Evolutionary conservation across 2,888 invertebrate species (phyloP).

Genomic region (Tetragnatha montana): DNA sequence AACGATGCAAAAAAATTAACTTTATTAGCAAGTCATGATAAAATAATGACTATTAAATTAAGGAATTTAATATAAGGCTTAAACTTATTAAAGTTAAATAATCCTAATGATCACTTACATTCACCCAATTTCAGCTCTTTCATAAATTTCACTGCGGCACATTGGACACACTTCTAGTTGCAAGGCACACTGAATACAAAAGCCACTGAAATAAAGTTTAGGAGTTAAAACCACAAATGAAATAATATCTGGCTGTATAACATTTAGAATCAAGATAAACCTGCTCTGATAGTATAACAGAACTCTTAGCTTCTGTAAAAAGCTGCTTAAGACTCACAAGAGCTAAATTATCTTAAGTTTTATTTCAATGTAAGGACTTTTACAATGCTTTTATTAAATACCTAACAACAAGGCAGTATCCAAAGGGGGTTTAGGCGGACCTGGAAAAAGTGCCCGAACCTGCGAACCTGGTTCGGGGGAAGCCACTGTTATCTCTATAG

Average conservation of each 20-base stretch:
- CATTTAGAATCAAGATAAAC: not conserved
- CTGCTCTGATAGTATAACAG: not conserved
- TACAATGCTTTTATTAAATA: no score
- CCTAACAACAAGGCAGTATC: no score
- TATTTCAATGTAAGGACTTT: no score
- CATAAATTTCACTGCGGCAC: conserved; percentile 84
- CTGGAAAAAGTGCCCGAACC: no score
- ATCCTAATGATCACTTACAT: conserved; percentile 2
- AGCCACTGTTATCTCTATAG: no score
- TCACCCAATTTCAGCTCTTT: conserved; percentile 70
- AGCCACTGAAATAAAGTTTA: conserved; percentile 81
- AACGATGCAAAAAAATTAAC: not conserved
- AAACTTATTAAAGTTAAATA: not conserved
- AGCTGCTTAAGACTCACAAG: no score
- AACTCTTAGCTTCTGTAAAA: not conserved
- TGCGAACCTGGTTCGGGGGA: no score
- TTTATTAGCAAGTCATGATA: not conserved
- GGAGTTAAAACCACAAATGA: not conserved
- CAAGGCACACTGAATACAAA: conserved; percentile 87
- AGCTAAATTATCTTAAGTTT: no score
- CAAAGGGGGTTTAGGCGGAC: no score
- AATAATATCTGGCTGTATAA: not conserved
- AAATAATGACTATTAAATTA: not conserved
- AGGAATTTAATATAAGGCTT: not conserved
- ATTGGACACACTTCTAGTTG: conserved; percentile 90